phyloP scores from a whole-genome alignment of 2,797 vertebrate genomes.

The Poecile montanus region DNA sequence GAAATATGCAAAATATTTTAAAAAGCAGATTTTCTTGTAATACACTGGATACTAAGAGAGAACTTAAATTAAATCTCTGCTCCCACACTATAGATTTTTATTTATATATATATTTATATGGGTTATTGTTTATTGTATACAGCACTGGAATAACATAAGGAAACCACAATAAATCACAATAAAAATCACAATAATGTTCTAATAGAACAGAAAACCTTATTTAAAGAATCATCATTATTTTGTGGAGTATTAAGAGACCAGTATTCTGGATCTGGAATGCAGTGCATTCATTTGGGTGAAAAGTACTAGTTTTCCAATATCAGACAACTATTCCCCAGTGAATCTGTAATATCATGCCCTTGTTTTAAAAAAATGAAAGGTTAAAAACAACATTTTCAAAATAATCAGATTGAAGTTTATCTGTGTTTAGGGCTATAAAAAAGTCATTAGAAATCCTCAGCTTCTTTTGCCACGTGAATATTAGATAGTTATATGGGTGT shows the following conservation, averaged over 20 bases:
- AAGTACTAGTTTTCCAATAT: neutral
- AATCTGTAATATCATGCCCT: neutral
- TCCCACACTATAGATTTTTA: neutral
- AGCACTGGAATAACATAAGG: neutral
- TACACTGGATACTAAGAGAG: neutral
- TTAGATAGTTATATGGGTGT: neutral
- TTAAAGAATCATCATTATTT: neutral
- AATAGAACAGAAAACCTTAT: neutral
- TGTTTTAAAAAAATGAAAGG: neutral
- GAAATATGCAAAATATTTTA: neutral
- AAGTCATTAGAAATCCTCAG: neutral
- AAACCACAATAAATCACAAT: neutral
- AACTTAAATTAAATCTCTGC: neutral
- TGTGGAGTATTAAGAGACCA: neutral
- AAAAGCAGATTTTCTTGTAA: neutral
- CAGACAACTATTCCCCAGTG: neutral
- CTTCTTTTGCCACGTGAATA: neutral
- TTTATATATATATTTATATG: neutral
- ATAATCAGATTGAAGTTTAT: neutral
- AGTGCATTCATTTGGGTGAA: neutral
- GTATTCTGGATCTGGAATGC: neutral
- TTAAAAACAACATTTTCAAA: neutral
- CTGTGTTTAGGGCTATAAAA: neutral
- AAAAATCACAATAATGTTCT: neutral
- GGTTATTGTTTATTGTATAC: neutral